Percentiles rank a stretch among this genome's conserved stretches.
These are phyloP conservation scores for Myotis planiceps DNA, from an alignment of 2,797 vertebrate genomes.

Conservation along the genomic window DNA sequence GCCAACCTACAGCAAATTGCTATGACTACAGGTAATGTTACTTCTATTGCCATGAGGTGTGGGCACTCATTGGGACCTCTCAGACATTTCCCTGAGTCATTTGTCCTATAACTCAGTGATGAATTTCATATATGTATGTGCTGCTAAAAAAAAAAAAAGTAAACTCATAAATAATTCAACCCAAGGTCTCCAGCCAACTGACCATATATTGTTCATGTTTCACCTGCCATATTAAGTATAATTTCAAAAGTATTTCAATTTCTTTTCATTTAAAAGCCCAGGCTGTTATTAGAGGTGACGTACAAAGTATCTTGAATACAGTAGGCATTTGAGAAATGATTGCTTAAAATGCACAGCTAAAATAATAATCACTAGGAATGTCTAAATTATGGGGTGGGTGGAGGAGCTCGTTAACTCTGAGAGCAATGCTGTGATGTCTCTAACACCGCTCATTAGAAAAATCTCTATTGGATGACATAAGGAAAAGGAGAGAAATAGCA, in stretches of 20 bases:
- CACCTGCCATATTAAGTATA: conserved; percentile 66
- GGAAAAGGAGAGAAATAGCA: not conserved
- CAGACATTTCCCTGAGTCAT: not conserved
- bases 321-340: not conserved
- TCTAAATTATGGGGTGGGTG: not conserved
- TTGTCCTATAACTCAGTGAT: not conserved
- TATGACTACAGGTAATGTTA: not conserved
- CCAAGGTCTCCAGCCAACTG: conserved; percentile 33
- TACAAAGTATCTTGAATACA: not conserved
- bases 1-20: not conserved
- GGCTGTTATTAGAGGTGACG: not conserved
- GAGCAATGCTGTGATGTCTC: not conserved
- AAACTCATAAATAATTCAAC: conserved; percentile 70
- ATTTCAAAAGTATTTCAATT: conserved; percentile 35
- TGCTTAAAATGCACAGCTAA: not conserved
- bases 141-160: not conserved
- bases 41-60: not conserved
- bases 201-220: conserved; percentile 46
- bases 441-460: not conserved
- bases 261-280: conserved; percentile 36
- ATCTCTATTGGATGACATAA: not conserved
- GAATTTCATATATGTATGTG: conserved; percentile 46
- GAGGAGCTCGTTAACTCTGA: not conserved
- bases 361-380: not conserved
- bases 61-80: not conserved